phyloP scores from a whole-genome alignment of 2,797 vertebrate genomes.

The Platyrinchus mystaceus region DNA sequence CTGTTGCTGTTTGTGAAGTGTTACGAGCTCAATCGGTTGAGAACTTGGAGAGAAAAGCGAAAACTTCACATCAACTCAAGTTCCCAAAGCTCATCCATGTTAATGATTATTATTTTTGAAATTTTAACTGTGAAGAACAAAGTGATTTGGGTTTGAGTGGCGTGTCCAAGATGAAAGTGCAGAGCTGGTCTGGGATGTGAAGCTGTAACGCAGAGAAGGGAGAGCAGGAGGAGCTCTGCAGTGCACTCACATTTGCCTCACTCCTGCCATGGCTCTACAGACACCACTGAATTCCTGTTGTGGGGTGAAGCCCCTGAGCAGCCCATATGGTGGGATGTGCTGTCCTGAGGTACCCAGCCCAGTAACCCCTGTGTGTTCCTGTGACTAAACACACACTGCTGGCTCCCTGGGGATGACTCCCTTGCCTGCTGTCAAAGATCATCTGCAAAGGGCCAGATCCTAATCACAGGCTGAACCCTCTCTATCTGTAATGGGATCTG shows the following conservation, averaged over 20 bases:
- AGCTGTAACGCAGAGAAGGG: not conserved
- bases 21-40: not conserved
- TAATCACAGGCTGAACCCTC: not conserved
- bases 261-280: not conserved
- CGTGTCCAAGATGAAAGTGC: not conserved
- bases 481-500: slow-evolving; percentile 9
- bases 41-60: not conserved
- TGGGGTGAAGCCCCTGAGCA: not conserved
- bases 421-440: not conserved
- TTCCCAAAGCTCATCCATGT: slow-evolving; percentile 23
- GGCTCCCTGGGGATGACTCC: not conserved
- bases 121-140: slow-evolving; percentile 22
- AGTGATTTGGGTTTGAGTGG: slow-evolving; percentile 3
- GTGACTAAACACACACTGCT: not conserved
- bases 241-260: not conserved
- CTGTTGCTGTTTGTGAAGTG: not conserved
- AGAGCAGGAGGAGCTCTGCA: not conserved
- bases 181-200: not conserved
- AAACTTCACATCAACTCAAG: not conserved
- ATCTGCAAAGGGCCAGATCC: not conserved
- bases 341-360: rapidly evolving
- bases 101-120: slow-evolving; percentile 40
- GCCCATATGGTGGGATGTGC: rapidly evolving
- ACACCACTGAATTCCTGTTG: not conserved
- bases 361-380: not conserved